Conservation (phyloP, 2,113 vertebrate genomes). For the Bubo blakistoni region DNA sequence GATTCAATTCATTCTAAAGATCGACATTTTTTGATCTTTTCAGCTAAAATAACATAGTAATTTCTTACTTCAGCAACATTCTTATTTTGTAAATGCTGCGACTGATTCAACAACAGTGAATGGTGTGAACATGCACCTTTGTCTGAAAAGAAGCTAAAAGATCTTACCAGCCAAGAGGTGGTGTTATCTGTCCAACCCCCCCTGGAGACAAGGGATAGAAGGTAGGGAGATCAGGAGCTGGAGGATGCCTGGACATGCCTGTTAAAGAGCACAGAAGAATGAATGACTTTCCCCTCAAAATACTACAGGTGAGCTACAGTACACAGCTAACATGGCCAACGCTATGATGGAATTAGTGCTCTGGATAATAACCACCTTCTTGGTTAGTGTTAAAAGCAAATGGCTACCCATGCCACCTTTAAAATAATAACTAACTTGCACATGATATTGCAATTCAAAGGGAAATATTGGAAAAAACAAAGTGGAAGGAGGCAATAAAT, state of each 20-base stretch:
- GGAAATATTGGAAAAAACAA: background rate
- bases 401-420: background rate
- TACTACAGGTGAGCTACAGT: background rate
- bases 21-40: constrained; percentile 31
- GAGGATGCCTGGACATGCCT: constrained; percentile 95
- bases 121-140: background rate
- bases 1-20: constrained; percentile 54
- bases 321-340: background rate
- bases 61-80: background rate
- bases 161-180: constrained; percentile 96
- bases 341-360: background rate
- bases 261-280: constrained; percentile 49
- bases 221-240: constrained; percentile 91
- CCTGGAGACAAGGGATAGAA: constrained; percentile 96
- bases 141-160: constrained; percentile 28
- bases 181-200: constrained; percentile 94
- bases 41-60: constrained; percentile 27
- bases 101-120: background rate
- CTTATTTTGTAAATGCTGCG: background rate
- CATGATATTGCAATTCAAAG: background rate
- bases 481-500: background rate
- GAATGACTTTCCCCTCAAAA: constrained; percentile 4
- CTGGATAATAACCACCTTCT: background rate
- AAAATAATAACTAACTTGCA: background rate
- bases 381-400: background rate